Evolutionary conservation across 2,888 invertebrate genomes (phyloP).

Genomic region (Epsilonema sp.): DNA sequence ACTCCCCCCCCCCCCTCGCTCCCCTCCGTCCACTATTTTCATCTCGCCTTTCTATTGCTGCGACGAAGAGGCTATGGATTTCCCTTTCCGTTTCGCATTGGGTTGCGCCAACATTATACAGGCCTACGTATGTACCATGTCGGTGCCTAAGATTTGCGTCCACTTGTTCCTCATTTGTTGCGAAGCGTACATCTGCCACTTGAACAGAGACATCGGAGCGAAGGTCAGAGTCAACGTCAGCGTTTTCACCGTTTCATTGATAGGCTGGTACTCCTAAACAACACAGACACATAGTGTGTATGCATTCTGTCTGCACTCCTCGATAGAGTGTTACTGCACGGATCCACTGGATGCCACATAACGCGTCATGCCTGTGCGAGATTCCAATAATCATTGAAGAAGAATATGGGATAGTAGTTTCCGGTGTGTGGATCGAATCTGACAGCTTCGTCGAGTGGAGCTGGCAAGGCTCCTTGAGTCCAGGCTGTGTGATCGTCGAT

Average conservation of each 20-base stretch:
- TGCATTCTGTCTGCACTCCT: too few species aligned
- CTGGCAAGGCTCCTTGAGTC: slow-evolving; percentile 44
- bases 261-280: slow-evolving; percentile 44
- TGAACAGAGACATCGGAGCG: slow-evolving; percentile 75
- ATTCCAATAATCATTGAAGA: slow-evolving; percentile 96
- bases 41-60: slow-evolving; percentile 9
- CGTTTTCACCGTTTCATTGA: slow-evolving; percentile 52
- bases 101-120: too few species aligned
- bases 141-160: not conserved
- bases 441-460: slow-evolving; percentile 14
- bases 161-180: slow-evolving; percentile 73
- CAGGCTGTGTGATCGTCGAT: slow-evolving; percentile 88
- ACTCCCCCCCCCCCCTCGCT: too few species aligned
- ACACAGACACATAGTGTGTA: too few species aligned
- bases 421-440: slow-evolving; percentile 49
- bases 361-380: too few species aligned
- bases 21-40: too few species aligned
- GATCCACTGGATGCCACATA: slow-evolving; percentile 30
- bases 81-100: too few species aligned
- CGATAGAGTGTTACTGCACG: too few species aligned
- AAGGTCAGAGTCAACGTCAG: slow-evolving; percentile 34
- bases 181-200: slow-evolving; percentile 94
- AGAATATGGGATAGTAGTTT: slow-evolving; percentile 77
- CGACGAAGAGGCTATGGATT: too few species aligned
- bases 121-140: too few species aligned